Evolutionary conservation across 2,797 vertebrate genomes (phyloP).

Genomic region (Echeneis naucrates): DNA sequence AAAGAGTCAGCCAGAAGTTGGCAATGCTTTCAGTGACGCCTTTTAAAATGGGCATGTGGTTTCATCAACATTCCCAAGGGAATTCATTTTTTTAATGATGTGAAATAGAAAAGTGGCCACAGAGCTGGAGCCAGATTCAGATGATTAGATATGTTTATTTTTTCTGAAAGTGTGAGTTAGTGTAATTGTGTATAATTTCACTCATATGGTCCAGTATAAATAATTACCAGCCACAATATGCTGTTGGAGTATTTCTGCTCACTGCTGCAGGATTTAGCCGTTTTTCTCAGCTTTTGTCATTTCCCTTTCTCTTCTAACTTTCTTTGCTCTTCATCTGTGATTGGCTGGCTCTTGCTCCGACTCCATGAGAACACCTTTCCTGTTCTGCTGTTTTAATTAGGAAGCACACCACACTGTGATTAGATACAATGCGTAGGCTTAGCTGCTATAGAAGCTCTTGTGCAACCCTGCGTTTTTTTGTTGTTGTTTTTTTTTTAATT

Average conservation of each 20-base stretch:
- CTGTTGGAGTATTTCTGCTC: not conserved
- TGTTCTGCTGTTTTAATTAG: slow-evolving; percentile 15
- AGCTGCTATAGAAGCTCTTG: not conserved
- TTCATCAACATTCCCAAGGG: not conserved
- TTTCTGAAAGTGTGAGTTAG: no score
- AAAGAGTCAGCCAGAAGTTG: not conserved
- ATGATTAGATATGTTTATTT: not conserved
- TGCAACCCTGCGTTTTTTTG: not conserved
- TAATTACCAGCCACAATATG: not conserved
- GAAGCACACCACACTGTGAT: not conserved
- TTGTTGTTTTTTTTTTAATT: not conserved
- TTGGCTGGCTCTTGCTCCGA: not conserved
- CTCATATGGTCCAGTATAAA: no score
- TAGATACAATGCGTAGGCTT: not conserved
- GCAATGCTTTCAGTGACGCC: not conserved
- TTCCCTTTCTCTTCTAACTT: not conserved
- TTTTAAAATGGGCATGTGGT: slow-evolving; percentile 9
- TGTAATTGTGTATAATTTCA: no score
- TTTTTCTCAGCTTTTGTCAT: not conserved
- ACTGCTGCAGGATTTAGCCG: not conserved
- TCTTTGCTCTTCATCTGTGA: slow-evolving; percentile 18
- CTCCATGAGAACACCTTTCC: slow-evolving; percentile 3
- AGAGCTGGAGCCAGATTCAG: not conserved
- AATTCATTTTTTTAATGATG: not conserved
- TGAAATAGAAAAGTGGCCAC: not conserved